Evolutionary conservation across 2,888 invertebrate genomes (phyloP), one percentile per base, ranked within the genome.

Genomic region (Cheilosia impressa): DNA sequence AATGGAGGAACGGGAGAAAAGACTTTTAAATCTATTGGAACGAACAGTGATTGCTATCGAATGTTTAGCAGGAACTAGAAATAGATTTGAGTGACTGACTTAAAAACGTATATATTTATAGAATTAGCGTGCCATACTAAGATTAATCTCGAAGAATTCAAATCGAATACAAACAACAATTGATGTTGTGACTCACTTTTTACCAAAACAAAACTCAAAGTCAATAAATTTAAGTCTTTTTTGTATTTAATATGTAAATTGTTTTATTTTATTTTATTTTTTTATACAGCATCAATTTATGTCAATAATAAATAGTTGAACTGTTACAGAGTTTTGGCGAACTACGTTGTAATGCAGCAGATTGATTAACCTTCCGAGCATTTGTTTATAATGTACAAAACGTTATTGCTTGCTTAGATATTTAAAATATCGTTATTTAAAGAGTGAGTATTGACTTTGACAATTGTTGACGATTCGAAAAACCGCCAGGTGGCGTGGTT

Each of bases 1-100:
- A 0, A 91, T 92, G 92, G 92, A 92, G 88, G 91, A 92, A 17
- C 90, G 92, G 1, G 92, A 92, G 81, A 92, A 92, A 87, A 90
- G 92, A 65, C 87, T 92, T 9, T 89, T 92, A 76, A 90, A 89
- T 83, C 89, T 92, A 34, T 88, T 92, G 31, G 92, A 92, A 87
- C 90, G 92, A 57, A 91, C 92, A n/a, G 92, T 92, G 55, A 89
- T 91, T 72, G 92, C 92, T 84, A 91, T 92, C 75, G 92, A 92
- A 88, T 88, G 89, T 76, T 88, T 92, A 81, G 92, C 91, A 72
- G 87, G 89, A 60, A 87, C 78, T 58, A 81, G 87, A 76, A 88
- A 81, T 73, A 87, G 87, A 87, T 77, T 79, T 69, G 85, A 81
- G 69, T 88, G 82, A 87, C 73, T 82, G 79, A 76, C 73, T 87